These are phyloP conservation scores for Campoplex capitator DNA, from an alignment of 2,888 invertebrate species.

Conservation along the genomic window DNA sequence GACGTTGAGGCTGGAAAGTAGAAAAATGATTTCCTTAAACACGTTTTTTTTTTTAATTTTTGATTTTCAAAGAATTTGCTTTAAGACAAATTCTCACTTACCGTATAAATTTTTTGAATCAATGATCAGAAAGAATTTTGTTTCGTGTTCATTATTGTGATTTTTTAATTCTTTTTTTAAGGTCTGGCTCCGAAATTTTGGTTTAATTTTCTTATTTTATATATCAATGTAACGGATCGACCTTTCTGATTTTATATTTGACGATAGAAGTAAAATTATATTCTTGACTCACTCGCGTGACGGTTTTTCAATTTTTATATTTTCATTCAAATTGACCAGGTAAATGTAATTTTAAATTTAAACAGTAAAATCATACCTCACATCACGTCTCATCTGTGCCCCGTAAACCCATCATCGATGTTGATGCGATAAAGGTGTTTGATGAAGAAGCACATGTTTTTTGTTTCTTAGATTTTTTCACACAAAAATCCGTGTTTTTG, in stretches of 20 bases:
- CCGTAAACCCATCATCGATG: slow-evolving; percentile 67
- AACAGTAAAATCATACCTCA: slow-evolving; percentile 69
- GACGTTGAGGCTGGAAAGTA: slow-evolving; percentile 21
- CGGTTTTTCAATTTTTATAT: background rate
- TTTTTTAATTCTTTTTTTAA: background rate
- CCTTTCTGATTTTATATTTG: background rate
- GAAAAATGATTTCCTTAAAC: background rate
- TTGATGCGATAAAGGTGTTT: slow-evolving; percentile 66
- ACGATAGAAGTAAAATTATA: background rate
- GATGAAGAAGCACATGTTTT: slow-evolving; percentile 3
- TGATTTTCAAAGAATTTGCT: background rate
- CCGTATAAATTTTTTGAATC: background rate
- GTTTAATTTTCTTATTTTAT: background rate
- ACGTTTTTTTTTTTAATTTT: background rate
- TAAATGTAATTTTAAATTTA: slow-evolving; percentile 64
- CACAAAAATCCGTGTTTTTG: background rate
- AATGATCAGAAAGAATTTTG: background rate
- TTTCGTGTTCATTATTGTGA: background rate
- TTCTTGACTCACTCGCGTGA: slow-evolving; percentile 4
- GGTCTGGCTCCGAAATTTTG: background rate
- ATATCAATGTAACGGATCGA: background rate
- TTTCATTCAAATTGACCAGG: slow-evolving; percentile 51
- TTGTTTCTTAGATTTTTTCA: slow-evolving; percentile 14
- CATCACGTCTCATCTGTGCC: slow-evolving; percentile 73
- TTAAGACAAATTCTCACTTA: background rate